These are phyloP conservation scores for Calameuta filiformis DNA, from an alignment of 2,888 invertebrate genomes.

Conservation along the genomic window DNA sequence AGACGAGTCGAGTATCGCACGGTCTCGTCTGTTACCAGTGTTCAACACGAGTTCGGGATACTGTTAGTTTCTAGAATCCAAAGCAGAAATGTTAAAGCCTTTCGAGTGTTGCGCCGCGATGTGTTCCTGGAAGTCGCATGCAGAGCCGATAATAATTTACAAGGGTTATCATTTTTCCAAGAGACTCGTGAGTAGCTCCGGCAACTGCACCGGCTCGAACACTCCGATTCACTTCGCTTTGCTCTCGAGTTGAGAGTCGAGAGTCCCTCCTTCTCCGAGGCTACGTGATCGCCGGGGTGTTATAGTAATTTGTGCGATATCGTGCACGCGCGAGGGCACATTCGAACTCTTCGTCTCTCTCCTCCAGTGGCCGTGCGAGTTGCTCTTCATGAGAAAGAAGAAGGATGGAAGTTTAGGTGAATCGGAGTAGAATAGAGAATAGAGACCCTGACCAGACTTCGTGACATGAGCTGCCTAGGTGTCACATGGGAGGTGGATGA, in stretches of 20 bases:
- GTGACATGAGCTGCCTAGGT: not conserved
- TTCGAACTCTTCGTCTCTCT: not conserved
- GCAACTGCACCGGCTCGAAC: not conserved
- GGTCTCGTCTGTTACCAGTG: not conserved
- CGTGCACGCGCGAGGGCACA: constrained; percentile 23
- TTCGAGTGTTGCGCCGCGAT: not conserved
- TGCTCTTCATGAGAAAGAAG: not conserved
- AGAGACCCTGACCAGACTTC: not conserved
- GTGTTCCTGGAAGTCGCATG: constrained; percentile 5
- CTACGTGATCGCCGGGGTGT: constrained; percentile 48
- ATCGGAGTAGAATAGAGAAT: not conserved
- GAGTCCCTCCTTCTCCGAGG: constrained; percentile 31
- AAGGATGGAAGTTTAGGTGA: not conserved
- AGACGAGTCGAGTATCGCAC: not conserved
- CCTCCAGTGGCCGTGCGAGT: not conserved
- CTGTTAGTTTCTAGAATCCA: not conserved
- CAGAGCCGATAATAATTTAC: constrained; percentile 46
- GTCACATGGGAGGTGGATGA: not conserved
- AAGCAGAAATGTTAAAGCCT: not conserved
- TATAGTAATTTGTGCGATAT: constrained; percentile 49
- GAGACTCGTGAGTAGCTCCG: not conserved
- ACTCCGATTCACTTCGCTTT: constrained; percentile 20
- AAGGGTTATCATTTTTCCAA: constrained; percentile 34
- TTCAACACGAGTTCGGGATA: not conserved
- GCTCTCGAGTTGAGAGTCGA: constrained; percentile 39